Evolutionary conservation across 64 coral and sea anemone species (phyloP).

Genomic region (Porites australiensis): DNA sequence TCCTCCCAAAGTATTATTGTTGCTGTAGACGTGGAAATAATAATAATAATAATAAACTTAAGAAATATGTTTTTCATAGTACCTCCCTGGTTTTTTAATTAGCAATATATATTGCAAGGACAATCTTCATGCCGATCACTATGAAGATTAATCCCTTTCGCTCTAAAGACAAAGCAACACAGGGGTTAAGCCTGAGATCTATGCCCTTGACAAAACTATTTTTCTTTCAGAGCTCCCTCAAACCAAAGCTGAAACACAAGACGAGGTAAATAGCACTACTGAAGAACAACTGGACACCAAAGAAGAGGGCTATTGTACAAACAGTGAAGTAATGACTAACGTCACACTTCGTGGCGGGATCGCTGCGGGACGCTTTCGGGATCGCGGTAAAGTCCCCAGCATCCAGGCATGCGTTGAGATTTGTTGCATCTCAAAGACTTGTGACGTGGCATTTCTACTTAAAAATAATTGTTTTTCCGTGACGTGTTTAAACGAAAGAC

Average conservation of each 20-base stretch:
- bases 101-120: too few relatives aligned
- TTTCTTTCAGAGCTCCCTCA: background rate
- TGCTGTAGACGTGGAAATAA: too few relatives aligned
- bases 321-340: slow-evolving; percentile 73
- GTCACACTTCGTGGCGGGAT: slow-evolving; percentile 72
- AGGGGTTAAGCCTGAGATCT: too few relatives aligned
- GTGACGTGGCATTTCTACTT: slow-evolving; percentile 90
- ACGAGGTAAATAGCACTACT: background rate
- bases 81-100: too few relatives aligned
- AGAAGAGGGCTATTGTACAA: slow-evolving; percentile 73
- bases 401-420: slow-evolving; percentile 64
- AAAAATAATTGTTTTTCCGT: slow-evolving; percentile 89
- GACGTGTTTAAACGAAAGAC: slow-evolving; percentile 73
- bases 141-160: too few relatives aligned
- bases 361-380: slow-evolving; percentile 66
- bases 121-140: too few relatives aligned
- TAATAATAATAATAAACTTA: too few relatives aligned
- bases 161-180: too few relatives aligned
- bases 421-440: slow-evolving; percentile 81
- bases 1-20: too few relatives aligned
- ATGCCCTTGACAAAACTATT: background rate
- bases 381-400: slow-evolving; percentile 67
- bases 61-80: too few relatives aligned
- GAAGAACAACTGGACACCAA: slow-evolving; percentile 13
- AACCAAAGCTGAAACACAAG: background rate